These are phyloP conservation scores for Antigone vipio DNA, from an alignment of 2,113 vertebrate genomes.

Conservation along the genomic window DNA sequence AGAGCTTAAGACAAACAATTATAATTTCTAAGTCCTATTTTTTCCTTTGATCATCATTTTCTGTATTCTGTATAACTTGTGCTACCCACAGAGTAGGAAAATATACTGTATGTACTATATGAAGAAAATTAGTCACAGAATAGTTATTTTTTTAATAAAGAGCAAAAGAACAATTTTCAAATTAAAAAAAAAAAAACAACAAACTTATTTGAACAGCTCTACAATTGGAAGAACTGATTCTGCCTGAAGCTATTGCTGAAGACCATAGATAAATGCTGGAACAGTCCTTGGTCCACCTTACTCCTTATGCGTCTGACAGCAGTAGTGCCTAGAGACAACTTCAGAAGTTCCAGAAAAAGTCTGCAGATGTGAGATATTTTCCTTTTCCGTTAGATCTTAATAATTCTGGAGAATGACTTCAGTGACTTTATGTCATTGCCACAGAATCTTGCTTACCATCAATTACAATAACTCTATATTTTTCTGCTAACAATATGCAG, in stretches of 20 bases:
- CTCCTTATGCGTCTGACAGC: no score
- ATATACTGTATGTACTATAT: not conserved
- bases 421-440: not conserved
- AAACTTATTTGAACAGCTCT: not conserved
- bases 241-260: not conserved
- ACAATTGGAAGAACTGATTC: not conserved
- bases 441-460: not conserved
- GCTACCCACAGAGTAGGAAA: not conserved
- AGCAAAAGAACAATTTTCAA: not conserved
- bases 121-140: not conserved
- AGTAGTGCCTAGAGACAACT: no score
- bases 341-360: no score
- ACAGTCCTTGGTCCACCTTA: not conserved
- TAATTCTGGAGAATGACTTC: no score
- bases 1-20: not conserved
- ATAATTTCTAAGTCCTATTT: not conserved
- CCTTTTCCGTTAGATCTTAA: no score
- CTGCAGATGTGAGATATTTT: no score
- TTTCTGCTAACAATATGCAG: not conserved
- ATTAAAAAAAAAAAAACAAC: not conserved
- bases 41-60: not conserved
- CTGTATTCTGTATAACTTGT: not conserved
- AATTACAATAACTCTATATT: not conserved
- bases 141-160: not conserved
- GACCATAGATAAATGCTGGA: not conserved